phyloP scores from a whole-genome alignment of 2,888 invertebrate species.

The Sphaerophoria rueppellii region DNA sequence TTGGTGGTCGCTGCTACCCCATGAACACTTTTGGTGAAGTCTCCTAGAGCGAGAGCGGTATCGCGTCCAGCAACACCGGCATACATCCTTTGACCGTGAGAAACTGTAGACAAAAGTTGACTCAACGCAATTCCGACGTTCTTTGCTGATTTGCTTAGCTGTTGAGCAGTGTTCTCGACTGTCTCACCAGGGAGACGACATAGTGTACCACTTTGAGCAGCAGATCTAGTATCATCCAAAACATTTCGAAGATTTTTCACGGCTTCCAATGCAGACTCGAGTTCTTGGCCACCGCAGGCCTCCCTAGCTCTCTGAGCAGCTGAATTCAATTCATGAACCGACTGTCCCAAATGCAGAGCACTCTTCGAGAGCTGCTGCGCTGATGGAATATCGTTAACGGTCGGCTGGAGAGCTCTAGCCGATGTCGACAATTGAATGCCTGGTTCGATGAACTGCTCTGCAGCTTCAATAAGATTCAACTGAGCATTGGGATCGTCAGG shows the following conservation, averaged over 20 bases:
- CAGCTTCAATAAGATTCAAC: constrained; percentile 90
- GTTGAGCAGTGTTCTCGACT: constrained; percentile 83
- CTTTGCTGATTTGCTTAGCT: constrained; percentile 84
- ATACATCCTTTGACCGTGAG: constrained; percentile 90
- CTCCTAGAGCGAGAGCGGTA: constrained; percentile 89
- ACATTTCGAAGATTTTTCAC: constrained; percentile 91
- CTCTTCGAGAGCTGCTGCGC: constrained; percentile 86
- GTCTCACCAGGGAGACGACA: constrained; percentile 94
- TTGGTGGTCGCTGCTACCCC: constrained; percentile 89
- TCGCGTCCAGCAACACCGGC: constrained; percentile 92
- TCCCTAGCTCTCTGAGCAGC: constrained; percentile 87
- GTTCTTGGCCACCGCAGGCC: constrained; percentile 91
- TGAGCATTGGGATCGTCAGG: constrained; percentile 90
- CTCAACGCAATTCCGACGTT: constrained; percentile 92
- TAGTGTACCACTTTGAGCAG: constrained; percentile 88
- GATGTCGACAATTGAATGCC: constrained; percentile 88
- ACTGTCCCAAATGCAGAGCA: constrained; percentile 81
- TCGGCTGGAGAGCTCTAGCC: constrained; percentile 91
- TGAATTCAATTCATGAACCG: constrained; percentile 83
- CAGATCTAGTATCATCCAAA: constrained; percentile 90
- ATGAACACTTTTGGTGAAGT: constrained; percentile 88
- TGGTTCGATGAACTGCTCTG: constrained; percentile 92
- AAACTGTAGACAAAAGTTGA: constrained; percentile 92
- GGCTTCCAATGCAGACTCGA: constrained; percentile 93
- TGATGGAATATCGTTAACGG: constrained; percentile 89